Conservation (phyloP, 2,797 vertebrate genomes). For the Liasis olivaceus region DNA sequence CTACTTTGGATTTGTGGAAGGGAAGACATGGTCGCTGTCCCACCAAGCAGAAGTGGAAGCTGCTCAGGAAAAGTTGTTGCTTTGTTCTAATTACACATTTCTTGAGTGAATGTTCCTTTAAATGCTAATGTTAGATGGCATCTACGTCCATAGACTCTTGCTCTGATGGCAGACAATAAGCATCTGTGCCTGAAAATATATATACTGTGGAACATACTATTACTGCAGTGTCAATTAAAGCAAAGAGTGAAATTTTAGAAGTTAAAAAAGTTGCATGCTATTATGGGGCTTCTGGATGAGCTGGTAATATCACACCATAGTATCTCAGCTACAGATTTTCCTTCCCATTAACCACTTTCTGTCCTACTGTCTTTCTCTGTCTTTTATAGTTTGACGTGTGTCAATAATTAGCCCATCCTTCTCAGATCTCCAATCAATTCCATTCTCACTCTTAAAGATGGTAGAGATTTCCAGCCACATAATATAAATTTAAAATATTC, state of each 20-base stretch:
- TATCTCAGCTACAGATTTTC: conserved; percentile 4
- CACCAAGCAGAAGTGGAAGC: background rate
- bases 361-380: background rate
- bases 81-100: background rate
- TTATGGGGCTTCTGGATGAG: background rate
- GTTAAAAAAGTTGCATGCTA: background rate
- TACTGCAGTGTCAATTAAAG: background rate
- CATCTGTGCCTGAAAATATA: background rate
- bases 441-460: conserved; percentile 21
- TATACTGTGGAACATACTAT: background rate
- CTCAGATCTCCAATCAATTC: conserved; percentile 32
- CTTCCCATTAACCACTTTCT: conserved; percentile 15
- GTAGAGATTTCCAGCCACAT: conserved; percentile 28
- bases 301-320: background rate
- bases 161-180: background rate
- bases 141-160: background rate
- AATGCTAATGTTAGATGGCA: background rate
- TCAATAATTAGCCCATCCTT: background rate
- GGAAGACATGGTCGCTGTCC: background rate
- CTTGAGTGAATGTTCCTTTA: background rate
- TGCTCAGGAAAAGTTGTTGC: background rate
- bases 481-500: conserved; percentile 51
- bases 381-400: accelerated
- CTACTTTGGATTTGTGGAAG: background rate
- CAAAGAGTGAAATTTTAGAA: background rate